Evolutionary conservation across 1,140 invertebrate genomes (phyloP).

Genomic region (Drosophila pachea): DNA sequence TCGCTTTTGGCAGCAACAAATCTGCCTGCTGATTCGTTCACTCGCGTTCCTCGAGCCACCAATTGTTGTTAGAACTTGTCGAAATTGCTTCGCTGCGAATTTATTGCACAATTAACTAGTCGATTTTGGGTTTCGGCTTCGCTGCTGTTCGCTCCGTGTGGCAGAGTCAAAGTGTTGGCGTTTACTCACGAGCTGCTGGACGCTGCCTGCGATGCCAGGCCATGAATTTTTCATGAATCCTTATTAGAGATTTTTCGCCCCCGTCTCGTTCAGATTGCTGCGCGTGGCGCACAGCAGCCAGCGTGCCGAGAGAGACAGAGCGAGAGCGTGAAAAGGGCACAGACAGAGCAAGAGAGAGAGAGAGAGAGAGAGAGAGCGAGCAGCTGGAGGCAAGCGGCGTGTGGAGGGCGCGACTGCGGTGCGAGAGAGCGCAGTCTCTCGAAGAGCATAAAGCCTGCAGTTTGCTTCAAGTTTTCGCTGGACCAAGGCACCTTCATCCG

Average conservation of each 20-base stretch:
- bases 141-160: slow-evolving; percentile 61
- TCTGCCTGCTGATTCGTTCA: slow-evolving; percentile 20
- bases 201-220: slow-evolving; percentile 61
- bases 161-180: slow-evolving; percentile 73
- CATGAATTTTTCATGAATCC: slow-evolving; percentile 74
- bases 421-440: background rate
- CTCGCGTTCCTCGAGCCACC: slow-evolving; percentile 33
- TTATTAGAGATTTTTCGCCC: slow-evolving; percentile 73
- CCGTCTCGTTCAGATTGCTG: slow-evolving; percentile 66
- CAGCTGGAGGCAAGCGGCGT: no score
- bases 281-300: slow-evolving; percentile 51
- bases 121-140: slow-evolving; percentile 25
- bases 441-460: background rate
- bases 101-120: slow-evolving; percentile 58
- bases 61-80: slow-evolving; percentile 1
- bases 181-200: slow-evolving; percentile 71
- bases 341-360: no score
- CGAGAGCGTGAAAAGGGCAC: background rate
- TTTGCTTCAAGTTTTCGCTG: background rate
- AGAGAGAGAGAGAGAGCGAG: no score
- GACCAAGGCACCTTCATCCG: background rate
- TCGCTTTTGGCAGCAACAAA: background rate
- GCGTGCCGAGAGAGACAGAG: slow-evolving; percentile 10
- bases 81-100: slow-evolving; percentile 32
- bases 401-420: background rate